Evolutionary conservation across 1,140 invertebrate species (phyloP).

Genomic region (Drosophila ananassae): DNA sequence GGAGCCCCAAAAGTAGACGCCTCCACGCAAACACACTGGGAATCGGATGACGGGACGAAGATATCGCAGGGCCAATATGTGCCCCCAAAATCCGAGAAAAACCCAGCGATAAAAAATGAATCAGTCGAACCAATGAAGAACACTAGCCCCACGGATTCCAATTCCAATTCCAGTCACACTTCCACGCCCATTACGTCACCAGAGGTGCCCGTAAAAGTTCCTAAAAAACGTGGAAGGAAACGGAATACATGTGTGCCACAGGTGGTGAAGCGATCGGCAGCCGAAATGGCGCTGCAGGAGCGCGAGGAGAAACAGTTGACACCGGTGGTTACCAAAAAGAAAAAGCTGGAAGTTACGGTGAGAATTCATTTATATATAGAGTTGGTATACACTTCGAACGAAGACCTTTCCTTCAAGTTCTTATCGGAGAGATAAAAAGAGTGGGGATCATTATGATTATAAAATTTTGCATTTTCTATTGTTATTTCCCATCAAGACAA

Average conservation of each 20-base stretch:
- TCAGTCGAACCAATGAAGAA: neutral
- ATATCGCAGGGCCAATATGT: neutral
- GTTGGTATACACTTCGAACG: neutral
- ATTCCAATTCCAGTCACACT: neutral
- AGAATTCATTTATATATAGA: neutral
- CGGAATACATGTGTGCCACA: conserved; percentile 71
- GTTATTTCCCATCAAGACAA: too few relatives aligned
- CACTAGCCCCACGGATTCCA: neutral
- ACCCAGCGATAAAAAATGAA: conserved; percentile 6
- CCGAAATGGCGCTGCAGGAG: conserved; percentile 62
- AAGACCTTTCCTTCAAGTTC: neutral
- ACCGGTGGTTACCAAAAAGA: conserved; percentile 48
- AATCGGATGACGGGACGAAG: neutral
- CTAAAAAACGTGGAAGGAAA: conserved; percentile 69
- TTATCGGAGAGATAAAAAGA: neutral
- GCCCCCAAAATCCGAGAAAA: neutral
- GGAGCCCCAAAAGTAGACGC: conserved; percentile 40
- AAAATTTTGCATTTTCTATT: neutral
- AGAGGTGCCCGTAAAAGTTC: conserved; percentile 10
- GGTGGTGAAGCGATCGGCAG: conserved; percentile 71
- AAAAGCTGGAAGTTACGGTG: conserved; percentile 30
- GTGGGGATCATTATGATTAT: neutral
- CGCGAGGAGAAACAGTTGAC: conserved; percentile 70
- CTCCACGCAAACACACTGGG: conserved; percentile 58
- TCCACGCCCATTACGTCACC: neutral